Evolutionary conservation across 35 echinoderm and acorn worm genomes (phyloP), one percentile per base, ranked within the genome.

Genomic region (Amphiura filiformis): DNA sequence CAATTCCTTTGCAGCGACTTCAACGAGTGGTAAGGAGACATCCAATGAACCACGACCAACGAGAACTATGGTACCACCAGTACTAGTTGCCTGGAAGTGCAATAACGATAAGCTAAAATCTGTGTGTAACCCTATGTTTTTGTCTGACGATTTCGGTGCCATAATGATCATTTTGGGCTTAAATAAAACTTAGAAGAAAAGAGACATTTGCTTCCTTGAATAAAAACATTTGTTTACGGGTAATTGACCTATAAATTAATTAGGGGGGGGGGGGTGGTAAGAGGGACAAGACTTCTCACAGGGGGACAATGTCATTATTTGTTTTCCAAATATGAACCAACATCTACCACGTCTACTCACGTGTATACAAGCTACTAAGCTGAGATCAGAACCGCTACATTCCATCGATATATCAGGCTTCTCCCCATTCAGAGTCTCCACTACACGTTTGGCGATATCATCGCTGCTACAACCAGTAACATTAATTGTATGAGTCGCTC

Each of bases 361-460:
- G 35, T 85, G 37, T 36, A 91, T 85, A 84, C 82, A 84, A 7
- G 83, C 42, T 9, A 44, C 35, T 18, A 92, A 57, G 76, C 84
- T 85, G 0, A 79, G 23, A 76, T 92, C 84, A 1, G 84, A 86
- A 0, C 94, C 94, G 80, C 94, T 92, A 65, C 94, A 96, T 78
- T 96, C 94, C 35, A 96, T 41, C 23, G 88, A 76, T 38, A 91
- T 83, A 79, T 96, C 86, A 33, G 90, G 93, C 7, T 5, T 18
- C 7, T 83, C 33, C 34, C 81, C 84, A 31, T 81, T 39, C 36
- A 91, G 32, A 20, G 80, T 39, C 18, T 52, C 37, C 32, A 80
- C 14, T 31, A 95, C 81, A 49, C 81, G 65, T 38, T 79, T 56
- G 35, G 90, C 80, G 30, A 83, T 57, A 40, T 91, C 85, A 22